A percentile compares a stretch with the other conserved stretches of the same genome.
These are phyloP conservation scores for Zosterops borbonicus DNA, from an alignment of 2,113 vertebrate species.

Conservation along the genomic window DNA sequence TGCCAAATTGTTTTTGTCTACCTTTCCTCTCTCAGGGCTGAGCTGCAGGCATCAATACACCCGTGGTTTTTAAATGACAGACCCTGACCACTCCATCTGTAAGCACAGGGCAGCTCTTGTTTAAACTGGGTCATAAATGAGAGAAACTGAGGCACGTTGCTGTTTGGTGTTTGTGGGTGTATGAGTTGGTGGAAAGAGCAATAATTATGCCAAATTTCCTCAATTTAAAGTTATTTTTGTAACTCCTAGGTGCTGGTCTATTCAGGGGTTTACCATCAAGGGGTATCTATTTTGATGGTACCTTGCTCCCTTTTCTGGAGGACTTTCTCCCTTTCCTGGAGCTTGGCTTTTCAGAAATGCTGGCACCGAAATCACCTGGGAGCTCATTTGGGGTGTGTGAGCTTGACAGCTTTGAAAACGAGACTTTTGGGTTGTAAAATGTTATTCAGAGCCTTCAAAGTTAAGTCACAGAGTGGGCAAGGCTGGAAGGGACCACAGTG, in stretches of 20 bases:
- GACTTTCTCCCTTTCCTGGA: background rate
- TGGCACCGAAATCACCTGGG: background rate
- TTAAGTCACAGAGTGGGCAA: background rate
- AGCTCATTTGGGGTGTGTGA: background rate
- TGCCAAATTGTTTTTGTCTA: background rate
- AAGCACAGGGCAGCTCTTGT: background rate
- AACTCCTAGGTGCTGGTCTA: rapidly evolving
- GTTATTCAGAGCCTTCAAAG: background rate
- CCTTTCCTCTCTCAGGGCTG: background rate
- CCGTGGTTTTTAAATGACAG: background rate
- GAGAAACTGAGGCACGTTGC: background rate
- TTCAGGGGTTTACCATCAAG: background rate
- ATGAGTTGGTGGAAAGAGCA: background rate
- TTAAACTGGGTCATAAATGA: background rate
- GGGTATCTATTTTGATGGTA: background rate
- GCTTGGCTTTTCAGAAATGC: background rate
- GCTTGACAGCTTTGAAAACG: background rate
- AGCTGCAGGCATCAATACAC: background rate
- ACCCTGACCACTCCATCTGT: background rate
- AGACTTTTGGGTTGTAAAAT: background rate
- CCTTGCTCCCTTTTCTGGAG: background rate
- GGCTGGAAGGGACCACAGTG: background rate
- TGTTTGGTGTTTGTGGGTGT: rapidly evolving
- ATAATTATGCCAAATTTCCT: background rate
- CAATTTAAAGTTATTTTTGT: background rate